Evolutionary conservation across 1,140 invertebrate genomes (phyloP), one percentile per base, ranked within the genome.

Genomic region (Cherax destructor): DNA sequence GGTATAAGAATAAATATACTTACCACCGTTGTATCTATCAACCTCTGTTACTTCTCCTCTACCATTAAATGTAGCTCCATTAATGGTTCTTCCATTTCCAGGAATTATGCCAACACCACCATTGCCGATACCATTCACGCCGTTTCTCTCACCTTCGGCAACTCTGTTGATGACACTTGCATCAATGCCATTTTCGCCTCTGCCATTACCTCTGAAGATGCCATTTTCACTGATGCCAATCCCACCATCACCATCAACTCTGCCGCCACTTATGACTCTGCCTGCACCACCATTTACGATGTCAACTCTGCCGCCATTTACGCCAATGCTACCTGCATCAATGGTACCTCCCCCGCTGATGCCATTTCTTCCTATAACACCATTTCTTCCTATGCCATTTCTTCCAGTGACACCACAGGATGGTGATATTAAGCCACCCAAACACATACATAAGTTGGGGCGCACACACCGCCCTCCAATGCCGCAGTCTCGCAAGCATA

Each of bases 401-500:
- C 52, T 91, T 50, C 86, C 92, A 52, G 49, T 78, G 13, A 83
- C 87, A 41, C 93, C 93, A 83, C 94, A 94, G 2, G 93, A 83
- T 0, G 94, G 92, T 1, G 94, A 93, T 6, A 95, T 93, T 76
- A 94, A 87, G 50, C 94, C 93, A 65, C 96, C 96, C 9, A 96
- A 96, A 94, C 97, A 98, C 24, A 97, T 94, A 94, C 97, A 98
- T 88, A 97, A 95, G 94, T 98, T 98, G 2, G 97, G 97, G 93
- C 96, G 96, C 65, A 98, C 96, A 93, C 97, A 98, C 81, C 96
- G 95, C 50, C 97, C 97, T 7, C 56, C 95, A 93, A 93, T 94
- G 79, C 96, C 96, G 94, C 97, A 98, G 78, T 96, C 95, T 93
- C 96, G 95, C 13, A 95, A 94, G 94, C 97, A 98, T 76, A 98